phyloP scores from a whole-genome alignment of 2,113 vertebrate genomes.

The Aphelocoma coerulescens region DNA sequence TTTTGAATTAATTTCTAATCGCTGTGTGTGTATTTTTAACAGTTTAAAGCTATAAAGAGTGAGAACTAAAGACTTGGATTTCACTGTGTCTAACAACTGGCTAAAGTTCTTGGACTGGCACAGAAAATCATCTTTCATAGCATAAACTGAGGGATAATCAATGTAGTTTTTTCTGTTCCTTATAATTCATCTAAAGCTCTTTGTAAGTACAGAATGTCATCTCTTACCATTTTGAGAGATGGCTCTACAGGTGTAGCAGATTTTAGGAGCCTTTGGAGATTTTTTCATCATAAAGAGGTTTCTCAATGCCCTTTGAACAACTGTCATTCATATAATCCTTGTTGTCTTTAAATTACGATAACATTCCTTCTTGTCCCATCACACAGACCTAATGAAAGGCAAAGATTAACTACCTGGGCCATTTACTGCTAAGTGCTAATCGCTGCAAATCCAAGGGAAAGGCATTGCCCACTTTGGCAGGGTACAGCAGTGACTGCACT shows the following conservation, averaged over 20 bases:
- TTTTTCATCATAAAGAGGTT: not conserved
- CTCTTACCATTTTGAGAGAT: not conserved
- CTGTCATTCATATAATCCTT: constrained; percentile 45
- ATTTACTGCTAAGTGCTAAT: constrained; percentile 4
- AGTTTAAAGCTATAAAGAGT: not conserved
- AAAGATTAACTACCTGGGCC: constrained; percentile 44
- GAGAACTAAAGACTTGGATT: not conserved
- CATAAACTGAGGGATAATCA: not conserved
- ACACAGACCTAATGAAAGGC: constrained; percentile 45
- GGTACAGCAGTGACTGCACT: not conserved
- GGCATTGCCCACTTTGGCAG: not conserved
- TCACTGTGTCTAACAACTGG: not conserved
- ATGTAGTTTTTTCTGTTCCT: not conserved
- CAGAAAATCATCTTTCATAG: not conserved
- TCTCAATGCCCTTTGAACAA: constrained; percentile 18
- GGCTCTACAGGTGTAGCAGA: not conserved
- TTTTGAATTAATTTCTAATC: not conserved
- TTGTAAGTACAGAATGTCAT: not conserved
- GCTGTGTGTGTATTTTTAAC: not conserved
- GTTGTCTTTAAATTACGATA: constrained; percentile 47
- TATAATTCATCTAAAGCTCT: not conserved
- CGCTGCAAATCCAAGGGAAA: not conserved
- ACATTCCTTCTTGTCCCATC: constrained; percentile 50
- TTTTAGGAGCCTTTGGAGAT: not conserved
- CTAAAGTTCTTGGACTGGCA: not conserved